Conservation (phyloP, 2,888 invertebrate genomes). For the Acanthopleura granulata region DNA sequence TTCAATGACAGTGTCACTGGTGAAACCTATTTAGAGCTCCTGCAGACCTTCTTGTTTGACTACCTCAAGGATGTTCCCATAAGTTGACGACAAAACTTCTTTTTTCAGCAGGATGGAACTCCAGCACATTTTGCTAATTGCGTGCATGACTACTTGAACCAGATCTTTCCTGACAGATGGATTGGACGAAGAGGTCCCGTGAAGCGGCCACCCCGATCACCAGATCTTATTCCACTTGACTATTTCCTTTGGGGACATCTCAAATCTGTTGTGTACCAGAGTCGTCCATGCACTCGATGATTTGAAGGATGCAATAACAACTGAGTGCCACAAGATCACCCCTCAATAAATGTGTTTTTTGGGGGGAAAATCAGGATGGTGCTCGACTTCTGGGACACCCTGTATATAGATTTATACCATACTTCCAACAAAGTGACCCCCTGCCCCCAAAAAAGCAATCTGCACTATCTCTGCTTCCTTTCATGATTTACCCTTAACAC, state of each 20-base stretch:
- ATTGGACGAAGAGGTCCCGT: conserved; percentile 25
- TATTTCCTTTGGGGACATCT: conserved; percentile 25
- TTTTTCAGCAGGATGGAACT: conserved; percentile 23
- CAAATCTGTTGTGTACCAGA: conserved; percentile 21
- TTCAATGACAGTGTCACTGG: conserved; percentile 23
- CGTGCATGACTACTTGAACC: conserved; percentile 21
- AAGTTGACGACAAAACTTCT: conserved; percentile 16
- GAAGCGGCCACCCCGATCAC: conserved; percentile 24
- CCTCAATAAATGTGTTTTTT: too few relatives aligned
- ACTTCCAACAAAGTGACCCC: too few relatives aligned
- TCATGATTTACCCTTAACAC: too few relatives aligned
- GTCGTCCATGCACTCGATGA: too few relatives aligned
- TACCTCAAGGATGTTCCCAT: conserved; percentile 3
- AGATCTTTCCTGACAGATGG: conserved; percentile 12
- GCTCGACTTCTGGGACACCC: too few relatives aligned
- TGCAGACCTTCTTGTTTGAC: conserved; percentile 20
- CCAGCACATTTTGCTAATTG: conserved; percentile 20
- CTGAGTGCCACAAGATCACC: conserved; percentile 3
- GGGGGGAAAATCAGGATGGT: too few relatives aligned
- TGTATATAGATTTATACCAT: too few relatives aligned
- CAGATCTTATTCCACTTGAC: conserved; percentile 23
- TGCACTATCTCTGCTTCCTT: too few relatives aligned
- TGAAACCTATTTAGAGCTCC: conserved; percentile 20
- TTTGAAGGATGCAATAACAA: conserved; percentile 16
- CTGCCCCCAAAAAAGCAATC: too few relatives aligned